phyloP scores from a whole-genome alignment of 2,888 invertebrate species.

The Papilio protenor region DNA sequence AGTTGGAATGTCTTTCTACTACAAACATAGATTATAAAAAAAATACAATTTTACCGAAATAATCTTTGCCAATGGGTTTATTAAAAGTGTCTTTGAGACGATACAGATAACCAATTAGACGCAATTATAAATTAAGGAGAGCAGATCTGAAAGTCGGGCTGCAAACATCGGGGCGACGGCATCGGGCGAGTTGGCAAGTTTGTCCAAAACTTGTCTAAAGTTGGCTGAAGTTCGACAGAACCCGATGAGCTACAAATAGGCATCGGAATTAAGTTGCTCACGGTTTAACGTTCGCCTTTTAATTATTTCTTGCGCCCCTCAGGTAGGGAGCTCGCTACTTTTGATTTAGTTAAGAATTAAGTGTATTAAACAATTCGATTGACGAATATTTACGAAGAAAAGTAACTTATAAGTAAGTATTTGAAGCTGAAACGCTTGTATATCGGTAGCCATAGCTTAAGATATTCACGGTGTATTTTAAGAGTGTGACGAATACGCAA shows the following conservation, averaged over 20 bases:
- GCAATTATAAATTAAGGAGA: slow-evolving; percentile 78
- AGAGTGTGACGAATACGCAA: background rate
- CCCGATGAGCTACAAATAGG: slow-evolving; percentile 77
- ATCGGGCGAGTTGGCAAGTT: slow-evolving; percentile 70
- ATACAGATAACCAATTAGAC: slow-evolving; percentile 70
- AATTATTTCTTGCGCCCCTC: slow-evolving; percentile 77
- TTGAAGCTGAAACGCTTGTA: background rate
- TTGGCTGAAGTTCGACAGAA: slow-evolving; percentile 60
- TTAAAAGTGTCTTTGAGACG: slow-evolving; percentile 41
- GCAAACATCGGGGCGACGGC: slow-evolving; percentile 66
- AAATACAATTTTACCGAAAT: background rate
- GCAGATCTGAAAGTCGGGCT: slow-evolving; percentile 69
- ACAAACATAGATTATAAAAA: background rate
- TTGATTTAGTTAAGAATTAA: slow-evolving; percentile 51
- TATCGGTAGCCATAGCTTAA: background rate
- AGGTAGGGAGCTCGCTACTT: slow-evolving; percentile 60
- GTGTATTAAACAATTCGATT: slow-evolving; percentile 24
- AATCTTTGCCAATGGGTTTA: background rate
- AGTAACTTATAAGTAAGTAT: background rate
- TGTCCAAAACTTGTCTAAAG: slow-evolving; percentile 51
- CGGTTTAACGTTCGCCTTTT: slow-evolving; percentile 80
- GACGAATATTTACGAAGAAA: slow-evolving; percentile 5
- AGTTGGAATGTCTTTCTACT: background rate
- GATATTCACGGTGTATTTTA: background rate
- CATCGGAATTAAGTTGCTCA: slow-evolving; percentile 79